Evolutionary conservation across 53 echinoderm and acorn worm species (phyloP), one percentile per base, ranked within the genome.

Genomic region (Mesocentrotus franciscanus): DNA sequence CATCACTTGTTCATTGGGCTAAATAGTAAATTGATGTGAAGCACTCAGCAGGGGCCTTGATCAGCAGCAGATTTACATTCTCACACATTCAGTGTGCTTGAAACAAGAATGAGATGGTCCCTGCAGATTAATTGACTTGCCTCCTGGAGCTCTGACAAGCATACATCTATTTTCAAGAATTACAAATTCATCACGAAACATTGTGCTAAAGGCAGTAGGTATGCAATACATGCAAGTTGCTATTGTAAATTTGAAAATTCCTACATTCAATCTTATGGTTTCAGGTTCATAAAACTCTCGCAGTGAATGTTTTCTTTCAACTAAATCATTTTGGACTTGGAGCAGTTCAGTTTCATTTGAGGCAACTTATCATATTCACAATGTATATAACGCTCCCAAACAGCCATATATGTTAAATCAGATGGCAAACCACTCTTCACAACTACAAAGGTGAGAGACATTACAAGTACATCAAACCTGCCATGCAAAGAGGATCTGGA

Each of bases 1-100:
- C 91, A 91, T 91, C 91, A 66, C 91, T 22, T 62, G 91, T 91
- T 91, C 91, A 91, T 91, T 62, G 91, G 91, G 91, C 34, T 62
- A 66, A 66, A 61, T 66, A 66, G 61, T 66, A 91, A 61, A 91
- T 66, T 66, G 91, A 91, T 91, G 91, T 91, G 62, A 91, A 64
- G 91, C 61, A 61, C 66, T 91, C 91, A 35, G 27, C 66, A 91
- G 33, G 34, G 64, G 64, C 91, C 66, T 35, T 66, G 66, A 91
- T 91, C 36, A 91, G 91, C 34, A 66, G 22, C 20, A 91, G 66
- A 91, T 91, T 91, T 61, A 91, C 91, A 64, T 64, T 64, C 61
- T 91, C 27, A 91, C 91, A 91, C 91, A 91, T 91, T 35, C 35
- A 66, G 91, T 62, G 91, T 91, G 91, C 66, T 91, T 91, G 35